A percentile compares a stretch with the other conserved stretches of the same genome.
phyloP scores from a whole-genome alignment of 2,888 invertebrate species.

The Tinea pellionella region DNA sequence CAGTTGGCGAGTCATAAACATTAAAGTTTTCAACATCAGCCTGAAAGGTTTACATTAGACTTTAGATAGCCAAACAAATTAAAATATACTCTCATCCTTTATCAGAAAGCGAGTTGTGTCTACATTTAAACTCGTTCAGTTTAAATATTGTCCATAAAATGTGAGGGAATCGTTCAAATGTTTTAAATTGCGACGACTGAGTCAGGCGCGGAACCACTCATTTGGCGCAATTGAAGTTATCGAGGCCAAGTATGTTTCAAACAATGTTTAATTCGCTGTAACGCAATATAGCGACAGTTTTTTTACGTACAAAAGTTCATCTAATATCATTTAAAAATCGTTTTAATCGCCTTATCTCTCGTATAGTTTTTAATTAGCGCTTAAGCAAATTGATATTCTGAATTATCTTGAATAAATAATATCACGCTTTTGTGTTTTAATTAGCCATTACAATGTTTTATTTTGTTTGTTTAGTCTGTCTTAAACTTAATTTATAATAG shows the following conservation, averaged over 20 bases:
- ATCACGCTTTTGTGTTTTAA: too few relatives aligned
- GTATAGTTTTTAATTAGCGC: too few relatives aligned
- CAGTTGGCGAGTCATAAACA: constrained; percentile 1
- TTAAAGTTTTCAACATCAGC: neutral
- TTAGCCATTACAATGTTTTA: too few relatives aligned
- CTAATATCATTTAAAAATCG: too few relatives aligned
- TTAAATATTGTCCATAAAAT: neutral
- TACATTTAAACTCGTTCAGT: neutral
- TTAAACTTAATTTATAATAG: too few relatives aligned
- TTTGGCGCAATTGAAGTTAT: constrained; percentile 47
- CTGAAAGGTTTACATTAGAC: neutral
- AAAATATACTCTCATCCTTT: neutral
- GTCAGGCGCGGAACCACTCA: constrained; percentile 36
- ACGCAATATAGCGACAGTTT: too few relatives aligned
- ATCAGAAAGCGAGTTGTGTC: neutral
- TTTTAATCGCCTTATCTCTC: too few relatives aligned
- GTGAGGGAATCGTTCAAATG: constrained; percentile 15
- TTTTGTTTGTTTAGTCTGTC: too few relatives aligned
- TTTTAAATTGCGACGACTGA: constrained; percentile 54
- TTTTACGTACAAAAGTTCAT: too few relatives aligned
- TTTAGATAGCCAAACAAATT: neutral
- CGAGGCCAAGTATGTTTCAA: constrained; percentile 32
- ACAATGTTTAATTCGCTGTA: neutral
- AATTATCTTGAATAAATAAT: too few relatives aligned
- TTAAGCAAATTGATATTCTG: too few relatives aligned